Conservation (phyloP, 2,888 invertebrate genomes). For the Callimorpha dominula region DNA sequence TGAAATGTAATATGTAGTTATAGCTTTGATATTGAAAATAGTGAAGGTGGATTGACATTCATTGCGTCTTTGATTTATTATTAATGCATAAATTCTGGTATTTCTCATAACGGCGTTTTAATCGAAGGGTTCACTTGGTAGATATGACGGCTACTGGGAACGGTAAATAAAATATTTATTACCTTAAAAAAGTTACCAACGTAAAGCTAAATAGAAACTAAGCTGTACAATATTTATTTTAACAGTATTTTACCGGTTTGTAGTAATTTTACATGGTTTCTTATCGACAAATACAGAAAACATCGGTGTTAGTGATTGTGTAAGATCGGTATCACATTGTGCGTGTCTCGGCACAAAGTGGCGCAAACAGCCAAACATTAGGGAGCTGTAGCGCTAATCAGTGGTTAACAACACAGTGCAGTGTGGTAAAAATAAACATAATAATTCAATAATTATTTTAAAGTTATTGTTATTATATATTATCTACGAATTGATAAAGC, state of each 20-base stretch:
- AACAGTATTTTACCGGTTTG: conserved; percentile 19
- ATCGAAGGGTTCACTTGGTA: too few relatives aligned
- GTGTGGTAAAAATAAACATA: too few relatives aligned
- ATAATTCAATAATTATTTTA: not conserved
- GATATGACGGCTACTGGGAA: too few relatives aligned
- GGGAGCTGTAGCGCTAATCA: conserved; percentile 41
- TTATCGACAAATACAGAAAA: conserved; percentile 52
- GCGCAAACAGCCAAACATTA: conserved; percentile 76
- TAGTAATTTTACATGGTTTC: conserved; percentile 28
- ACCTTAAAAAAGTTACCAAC: not conserved
- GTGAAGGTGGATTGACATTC: too few relatives aligned
- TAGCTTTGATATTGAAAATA: too few relatives aligned
- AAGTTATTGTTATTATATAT: not conserved
- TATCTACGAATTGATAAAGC: not conserved
- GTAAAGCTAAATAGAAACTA: not conserved
- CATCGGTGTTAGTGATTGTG: conserved; percentile 56
- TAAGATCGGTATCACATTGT: conserved; percentile 62
- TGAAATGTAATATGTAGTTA: too few relatives aligned
- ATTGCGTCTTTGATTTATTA: too few relatives aligned
- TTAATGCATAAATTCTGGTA: too few relatives aligned
- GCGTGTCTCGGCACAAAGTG: conserved; percentile 62
- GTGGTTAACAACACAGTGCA: conserved; percentile 50
- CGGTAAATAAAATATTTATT: too few relatives aligned
- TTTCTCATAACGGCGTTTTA: too few relatives aligned
- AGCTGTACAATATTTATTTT: not conserved